phyloP scores from a whole-genome alignment of 2,113 vertebrate genomes.

The Calyptommatus sinebrachiatus region DNA sequence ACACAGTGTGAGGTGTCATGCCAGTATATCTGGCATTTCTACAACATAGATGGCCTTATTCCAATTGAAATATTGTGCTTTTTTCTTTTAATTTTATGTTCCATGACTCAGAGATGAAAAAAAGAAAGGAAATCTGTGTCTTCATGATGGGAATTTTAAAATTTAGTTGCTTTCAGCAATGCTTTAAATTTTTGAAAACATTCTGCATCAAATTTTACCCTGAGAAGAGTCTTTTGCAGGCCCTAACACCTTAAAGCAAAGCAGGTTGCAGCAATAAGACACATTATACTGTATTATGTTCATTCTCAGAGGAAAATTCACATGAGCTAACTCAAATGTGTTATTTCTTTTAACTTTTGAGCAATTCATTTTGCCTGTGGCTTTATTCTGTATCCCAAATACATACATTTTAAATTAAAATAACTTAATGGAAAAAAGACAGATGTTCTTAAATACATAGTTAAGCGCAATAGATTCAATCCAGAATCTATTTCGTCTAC shows the following conservation, averaged over 20 bases:
- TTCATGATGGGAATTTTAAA: conserved; percentile 19
- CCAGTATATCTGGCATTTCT: conserved; percentile 23
- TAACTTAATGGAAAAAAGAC: not conserved
- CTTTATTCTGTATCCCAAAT: not conserved
- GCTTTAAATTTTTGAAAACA: conserved; percentile 4
- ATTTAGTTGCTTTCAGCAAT: not conserved
- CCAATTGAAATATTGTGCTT: conserved; percentile 31
- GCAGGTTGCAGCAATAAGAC: conserved; percentile 20
- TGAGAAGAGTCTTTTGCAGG: conserved; percentile 37
- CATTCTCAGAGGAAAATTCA: conserved; percentile 21
- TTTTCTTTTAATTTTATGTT: conserved; percentile 15
- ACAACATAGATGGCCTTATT: conserved; percentile 1
- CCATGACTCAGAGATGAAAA: not conserved
- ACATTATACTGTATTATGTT: conserved; percentile 10
- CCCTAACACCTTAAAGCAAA: conserved; percentile 27
- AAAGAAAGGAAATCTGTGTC: not conserved
- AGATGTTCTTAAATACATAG: not conserved
- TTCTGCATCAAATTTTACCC: not conserved
- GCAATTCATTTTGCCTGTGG: not conserved
- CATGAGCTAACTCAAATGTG: not conserved
- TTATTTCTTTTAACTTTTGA: not conserved
- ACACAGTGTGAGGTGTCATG: conserved; percentile 14
- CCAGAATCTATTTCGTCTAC: not conserved
- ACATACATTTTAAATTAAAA: conserved; percentile 20
- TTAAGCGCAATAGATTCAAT: not conserved